Evolutionary conservation across 2,797 vertebrate genomes (phyloP).

Genomic region (Chloroceryle inda): DNA sequence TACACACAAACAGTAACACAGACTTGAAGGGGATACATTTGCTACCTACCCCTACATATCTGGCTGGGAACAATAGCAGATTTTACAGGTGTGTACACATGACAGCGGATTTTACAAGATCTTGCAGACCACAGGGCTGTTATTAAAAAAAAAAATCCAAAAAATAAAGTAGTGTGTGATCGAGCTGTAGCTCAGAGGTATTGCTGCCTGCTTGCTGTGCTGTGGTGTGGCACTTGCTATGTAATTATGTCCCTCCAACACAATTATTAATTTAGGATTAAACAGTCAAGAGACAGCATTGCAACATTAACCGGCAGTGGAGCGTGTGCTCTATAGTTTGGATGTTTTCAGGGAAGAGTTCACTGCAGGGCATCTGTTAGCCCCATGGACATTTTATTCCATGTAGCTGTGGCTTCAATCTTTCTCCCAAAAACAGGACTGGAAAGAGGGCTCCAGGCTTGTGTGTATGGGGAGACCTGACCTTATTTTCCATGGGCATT

Average conservation of each 20-base stretch:
- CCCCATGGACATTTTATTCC: accelerated
- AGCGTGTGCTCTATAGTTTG: neutral
- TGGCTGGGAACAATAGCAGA: neutral
- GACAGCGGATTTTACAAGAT: neutral
- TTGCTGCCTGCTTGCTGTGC: neutral
- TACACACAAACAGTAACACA: neutral
- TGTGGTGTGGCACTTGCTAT: neutral
- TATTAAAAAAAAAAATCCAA: neutral
- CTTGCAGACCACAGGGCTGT: neutral
- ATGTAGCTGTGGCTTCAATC: neutral
- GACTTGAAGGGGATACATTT: neutral
- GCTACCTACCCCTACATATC: neutral
- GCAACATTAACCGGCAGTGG: neutral
- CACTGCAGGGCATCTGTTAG: neutral
- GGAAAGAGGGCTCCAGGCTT: neutral
- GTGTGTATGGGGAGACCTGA: neutral
- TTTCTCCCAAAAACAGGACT: neutral
- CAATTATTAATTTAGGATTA: slow-evolving; percentile 43
- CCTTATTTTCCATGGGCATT: neutral
- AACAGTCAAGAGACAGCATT: neutral
- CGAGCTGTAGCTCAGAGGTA: neutral
- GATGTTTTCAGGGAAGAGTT: neutral
- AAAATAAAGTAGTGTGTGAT: accelerated
- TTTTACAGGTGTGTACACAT: neutral
- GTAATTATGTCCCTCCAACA: neutral